Base-by-base conservation (phyloP, 2,888 invertebrate genomes). In the Hyposoter dolosus region DNA sequence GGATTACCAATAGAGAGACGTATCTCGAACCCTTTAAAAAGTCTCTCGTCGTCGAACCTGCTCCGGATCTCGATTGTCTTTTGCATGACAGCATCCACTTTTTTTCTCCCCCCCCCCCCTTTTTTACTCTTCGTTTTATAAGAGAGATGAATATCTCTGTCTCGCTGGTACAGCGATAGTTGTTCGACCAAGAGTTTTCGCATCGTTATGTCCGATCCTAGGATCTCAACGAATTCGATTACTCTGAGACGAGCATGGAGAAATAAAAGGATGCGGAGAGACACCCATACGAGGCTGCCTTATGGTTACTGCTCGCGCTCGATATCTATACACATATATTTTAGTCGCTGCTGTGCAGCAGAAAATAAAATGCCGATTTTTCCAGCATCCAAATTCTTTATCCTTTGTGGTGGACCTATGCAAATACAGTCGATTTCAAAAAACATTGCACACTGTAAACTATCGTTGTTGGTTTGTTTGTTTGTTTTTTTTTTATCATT, bases 191-290 rank as follows among this genome's bases (percentile, higher is more conserved):
- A 78, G 79, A 68, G 65, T 83, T 85, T 71, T 83, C 83, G 83
- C 76, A 74, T 83, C 85, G 85, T 80, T 76, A 53, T 71, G 71
- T 56, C 71, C 60, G 63, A 53, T 80, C 35, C 69, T 80, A 60
- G 76, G 60, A 80, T 69, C 68, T 66, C 82, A 66, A 71, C 83
- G 76, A 76, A 77, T 85, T 85, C 71, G 85, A 85, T 85, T 83
- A 83, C 83, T 72, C 56, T 53, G 69, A 83, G 69, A 76, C 83
- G 71, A 69, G 3, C 28, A 76, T 19, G 60, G 43, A 71, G 71
- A 23, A 47, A 79, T 71, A 71, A 71, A 79, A 79, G 60, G 43
- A 32, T 47, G 50, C n/a, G 60, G 45, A 19, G 32, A 53, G 15
- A 68, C 56, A 56, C 68, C 56, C 19, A 79, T 78, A 76, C 65